Evolutionary conservation across 2,797 vertebrate species (phyloP).

Genomic region (Lepus townsendii): DNA sequence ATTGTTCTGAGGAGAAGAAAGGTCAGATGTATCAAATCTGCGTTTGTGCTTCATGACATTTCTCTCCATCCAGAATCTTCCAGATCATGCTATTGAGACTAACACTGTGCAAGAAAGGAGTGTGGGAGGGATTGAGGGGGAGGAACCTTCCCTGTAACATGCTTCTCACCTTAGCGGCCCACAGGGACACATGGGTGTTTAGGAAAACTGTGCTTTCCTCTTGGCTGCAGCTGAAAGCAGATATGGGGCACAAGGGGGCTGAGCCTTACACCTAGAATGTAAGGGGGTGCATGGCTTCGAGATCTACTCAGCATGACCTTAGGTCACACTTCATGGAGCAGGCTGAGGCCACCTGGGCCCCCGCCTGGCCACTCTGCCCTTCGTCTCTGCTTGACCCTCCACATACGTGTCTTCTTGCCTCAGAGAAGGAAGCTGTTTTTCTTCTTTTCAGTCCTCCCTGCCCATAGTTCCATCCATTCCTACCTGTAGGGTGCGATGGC

Average conservation of each 20-base stretch:
- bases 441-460: background rate
- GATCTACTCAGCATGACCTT: constrained; percentile 52
- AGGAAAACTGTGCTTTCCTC: background rate
- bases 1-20: constrained; percentile 90
- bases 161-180: background rate
- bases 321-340: background rate
- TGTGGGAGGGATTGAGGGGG: too few relatives aligned
- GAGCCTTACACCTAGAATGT: background rate
- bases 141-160: background rate
- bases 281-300: background rate
- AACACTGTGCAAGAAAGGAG: constrained; percentile 78
- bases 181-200: background rate
- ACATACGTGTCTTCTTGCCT: background rate
- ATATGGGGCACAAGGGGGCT: background rate
- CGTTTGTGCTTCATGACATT: constrained; percentile 89
- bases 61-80: constrained; percentile 88
- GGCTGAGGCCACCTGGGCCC: background rate
- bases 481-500: background rate
- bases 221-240: constrained; percentile 28
- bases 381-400: background rate
- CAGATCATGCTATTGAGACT: constrained; percentile 86
- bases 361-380: background rate
- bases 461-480: background rate
- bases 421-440: background rate
- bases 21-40: constrained; percentile 90